These are phyloP conservation scores for Myiothlypis coronata DNA, from an alignment of 2,797 vertebrate genomes.

Conservation along the genomic window DNA sequence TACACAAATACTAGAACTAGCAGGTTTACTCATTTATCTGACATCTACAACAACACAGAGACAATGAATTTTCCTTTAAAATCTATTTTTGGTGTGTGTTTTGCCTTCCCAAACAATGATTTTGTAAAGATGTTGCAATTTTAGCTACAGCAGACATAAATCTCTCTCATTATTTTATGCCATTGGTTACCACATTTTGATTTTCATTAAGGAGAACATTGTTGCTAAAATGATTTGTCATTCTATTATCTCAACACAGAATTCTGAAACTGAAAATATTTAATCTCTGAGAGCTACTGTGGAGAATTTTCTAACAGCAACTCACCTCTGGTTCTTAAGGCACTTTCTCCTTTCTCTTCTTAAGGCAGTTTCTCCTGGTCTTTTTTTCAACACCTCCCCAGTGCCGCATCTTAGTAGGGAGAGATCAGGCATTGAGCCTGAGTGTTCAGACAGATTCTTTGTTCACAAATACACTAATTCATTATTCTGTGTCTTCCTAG, in stretches of 20 bases:
- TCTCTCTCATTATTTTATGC: neutral
- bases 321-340: constrained; percentile 80
- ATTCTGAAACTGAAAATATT: neutral
- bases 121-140: neutral
- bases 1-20: neutral
- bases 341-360: constrained; percentile 52
- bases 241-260: neutral
- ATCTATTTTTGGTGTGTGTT: neutral
- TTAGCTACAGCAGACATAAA: neutral
- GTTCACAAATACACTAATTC: neutral
- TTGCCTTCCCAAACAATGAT: neutral
- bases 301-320: neutral
- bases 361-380: constrained; percentile 69
- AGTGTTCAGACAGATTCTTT: constrained; percentile 6
- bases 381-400: constrained; percentile 66
- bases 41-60: neutral
- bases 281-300: neutral
- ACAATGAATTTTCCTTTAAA: neutral
- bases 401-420: constrained; percentile 80
- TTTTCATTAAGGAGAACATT: neutral
- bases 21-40: neutral
- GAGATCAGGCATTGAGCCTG: constrained; percentile 59
- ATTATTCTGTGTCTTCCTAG: neutral
- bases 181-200: neutral
- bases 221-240: neutral